Conservation (phyloP, 1,140 invertebrate species). For the Bombyx mandarina region DNA sequence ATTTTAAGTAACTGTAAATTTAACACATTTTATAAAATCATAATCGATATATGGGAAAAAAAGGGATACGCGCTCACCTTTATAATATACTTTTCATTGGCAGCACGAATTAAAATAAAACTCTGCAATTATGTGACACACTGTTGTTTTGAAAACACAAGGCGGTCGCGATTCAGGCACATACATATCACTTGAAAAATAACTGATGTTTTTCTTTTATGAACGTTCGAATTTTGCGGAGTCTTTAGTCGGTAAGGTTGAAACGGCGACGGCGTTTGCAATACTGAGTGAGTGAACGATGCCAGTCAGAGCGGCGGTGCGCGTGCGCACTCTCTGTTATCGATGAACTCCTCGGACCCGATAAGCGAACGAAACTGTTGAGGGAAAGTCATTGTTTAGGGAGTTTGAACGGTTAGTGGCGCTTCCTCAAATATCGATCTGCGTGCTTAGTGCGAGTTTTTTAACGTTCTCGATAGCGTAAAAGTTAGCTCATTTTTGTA, state of each 20-base stretch:
- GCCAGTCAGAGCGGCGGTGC: constrained; percentile 30
- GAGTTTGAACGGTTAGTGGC: no score
- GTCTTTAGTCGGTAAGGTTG: no score
- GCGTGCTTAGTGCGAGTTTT: no score
- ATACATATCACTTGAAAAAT: constrained; percentile 54
- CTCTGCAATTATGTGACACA: constrained; percentile 38
- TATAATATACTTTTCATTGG: not conserved
- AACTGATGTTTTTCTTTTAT: constrained; percentile 14
- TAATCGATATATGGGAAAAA: no score
- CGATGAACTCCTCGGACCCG: constrained; percentile 34
- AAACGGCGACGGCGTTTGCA: constrained; percentile 34
- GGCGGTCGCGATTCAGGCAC: constrained; percentile 27
- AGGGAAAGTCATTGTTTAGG: no score
- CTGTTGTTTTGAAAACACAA: constrained; percentile 51
- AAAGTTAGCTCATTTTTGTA: no score
- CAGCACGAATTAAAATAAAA: constrained; percentile 38
- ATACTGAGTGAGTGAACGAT: constrained; percentile 24
- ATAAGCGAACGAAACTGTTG: not conserved
- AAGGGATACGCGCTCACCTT: no score
- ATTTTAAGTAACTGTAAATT: no score
- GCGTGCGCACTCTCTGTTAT: constrained; percentile 43
- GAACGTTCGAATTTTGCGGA: no score
- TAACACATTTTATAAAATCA: no score
- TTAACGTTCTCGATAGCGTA: no score
- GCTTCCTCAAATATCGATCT: no score